Evolutionary conservation across 2,888 invertebrate genomes (phyloP).

Genomic region (Drosophila rubida): DNA sequence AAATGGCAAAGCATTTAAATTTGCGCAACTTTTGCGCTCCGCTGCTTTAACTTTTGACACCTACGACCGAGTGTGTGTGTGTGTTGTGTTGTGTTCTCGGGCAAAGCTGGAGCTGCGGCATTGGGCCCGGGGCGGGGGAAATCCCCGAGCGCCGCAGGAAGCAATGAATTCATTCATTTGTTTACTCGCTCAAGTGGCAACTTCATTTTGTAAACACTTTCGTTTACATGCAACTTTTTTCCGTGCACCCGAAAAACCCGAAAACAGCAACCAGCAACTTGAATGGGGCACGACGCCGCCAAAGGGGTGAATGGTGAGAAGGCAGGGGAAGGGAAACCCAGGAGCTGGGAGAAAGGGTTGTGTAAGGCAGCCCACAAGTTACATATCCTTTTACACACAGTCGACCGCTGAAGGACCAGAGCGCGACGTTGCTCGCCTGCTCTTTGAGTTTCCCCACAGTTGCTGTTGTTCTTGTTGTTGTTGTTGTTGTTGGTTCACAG

Average conservation of each 20-base stretch:
- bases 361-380: conserved; percentile 79
- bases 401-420: conserved; percentile 65
- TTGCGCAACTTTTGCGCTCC: conserved; percentile 77
- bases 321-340: not conserved
- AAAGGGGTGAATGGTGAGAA: not conserved
- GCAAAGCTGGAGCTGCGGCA: conserved; percentile 2
- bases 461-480: conserved; percentile 18
- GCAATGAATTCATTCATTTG: conserved; percentile 81
- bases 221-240: conserved; percentile 79
- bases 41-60: conserved; percentile 79
- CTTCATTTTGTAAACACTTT: conserved; percentile 81
- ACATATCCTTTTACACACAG: conserved; percentile 76
- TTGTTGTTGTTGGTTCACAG: conserved; percentile 65
- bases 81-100: not conserved
- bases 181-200: conserved; percentile 81
- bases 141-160: conserved; percentile 52
- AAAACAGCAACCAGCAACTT: conserved; percentile 45
- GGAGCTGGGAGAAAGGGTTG: conserved; percentile 23
- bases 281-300: conserved; percentile 1
- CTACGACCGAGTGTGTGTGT: too few relatives aligned
- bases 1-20: conserved; percentile 71
- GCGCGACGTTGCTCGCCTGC: conserved; percentile 32
- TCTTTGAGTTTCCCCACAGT: conserved; percentile 47
- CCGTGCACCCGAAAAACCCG: conserved; percentile 44
- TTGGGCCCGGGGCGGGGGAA: not conserved